Conservation (phyloP, 2,797 vertebrate species). For the Thaleichthys pacificus region DNA sequence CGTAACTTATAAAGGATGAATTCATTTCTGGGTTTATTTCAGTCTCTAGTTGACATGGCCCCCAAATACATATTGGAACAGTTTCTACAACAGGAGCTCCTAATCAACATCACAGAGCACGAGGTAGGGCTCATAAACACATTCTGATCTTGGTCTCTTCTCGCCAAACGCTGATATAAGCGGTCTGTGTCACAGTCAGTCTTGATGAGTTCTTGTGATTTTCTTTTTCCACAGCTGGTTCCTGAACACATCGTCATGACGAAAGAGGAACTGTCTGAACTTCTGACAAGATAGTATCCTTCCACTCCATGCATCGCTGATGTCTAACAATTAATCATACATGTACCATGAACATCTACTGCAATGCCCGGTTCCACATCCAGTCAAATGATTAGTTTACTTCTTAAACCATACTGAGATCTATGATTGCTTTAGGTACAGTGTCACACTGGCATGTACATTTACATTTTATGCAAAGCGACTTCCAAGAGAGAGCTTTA, state of each 20-base stretch:
- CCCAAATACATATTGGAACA: conserved; percentile 97
- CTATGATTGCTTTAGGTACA: no score
- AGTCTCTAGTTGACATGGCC: conserved; percentile 98
- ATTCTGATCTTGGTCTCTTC: neutral
- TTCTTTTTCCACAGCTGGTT: conserved; percentile 80
- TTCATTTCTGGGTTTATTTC: conserved; percentile 2
- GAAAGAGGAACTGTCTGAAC: conserved; percentile 93
- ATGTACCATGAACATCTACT: neutral
- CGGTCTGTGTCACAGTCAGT: neutral
- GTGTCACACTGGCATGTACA: no score
- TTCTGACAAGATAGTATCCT: conserved; percentile 98
- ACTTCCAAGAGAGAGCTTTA: no score
- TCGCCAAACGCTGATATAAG: neutral
- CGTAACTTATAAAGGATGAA: neutral
- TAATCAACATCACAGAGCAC: conserved; percentile 97
- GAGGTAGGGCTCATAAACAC: conserved; percentile 77
- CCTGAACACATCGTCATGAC: conserved; percentile 98
- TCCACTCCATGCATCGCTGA: conserved; percentile 6
- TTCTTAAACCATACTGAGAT: neutral
- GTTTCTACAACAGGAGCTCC: conserved; percentile 95
- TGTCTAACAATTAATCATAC: neutral
- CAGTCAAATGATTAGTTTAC: neutral
- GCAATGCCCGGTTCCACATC: neutral
- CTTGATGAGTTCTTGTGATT: neutral
- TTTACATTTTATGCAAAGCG: no score